Conservation (phyloP, 1,140 invertebrate genomes). For the Sycophaga agraensis region DNA sequence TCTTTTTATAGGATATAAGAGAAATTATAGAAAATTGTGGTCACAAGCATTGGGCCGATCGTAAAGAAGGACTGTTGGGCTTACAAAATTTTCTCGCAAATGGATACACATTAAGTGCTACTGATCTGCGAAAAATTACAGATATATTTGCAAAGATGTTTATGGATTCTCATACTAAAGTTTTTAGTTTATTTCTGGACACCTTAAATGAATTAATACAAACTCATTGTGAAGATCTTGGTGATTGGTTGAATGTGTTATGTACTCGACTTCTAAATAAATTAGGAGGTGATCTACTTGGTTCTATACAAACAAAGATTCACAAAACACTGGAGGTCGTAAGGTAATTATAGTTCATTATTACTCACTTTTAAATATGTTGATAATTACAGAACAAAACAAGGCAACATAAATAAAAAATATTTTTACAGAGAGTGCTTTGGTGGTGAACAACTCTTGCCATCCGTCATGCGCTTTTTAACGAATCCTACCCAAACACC, state of each 20-base stretch:
- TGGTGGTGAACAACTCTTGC: slow-evolving; percentile 65
- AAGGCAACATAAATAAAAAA: slow-evolving; percentile 27
- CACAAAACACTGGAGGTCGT: slow-evolving; percentile 84
- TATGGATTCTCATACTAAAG: slow-evolving; percentile 95
- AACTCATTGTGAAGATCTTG: slow-evolving; percentile 82
- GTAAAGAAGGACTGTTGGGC: slow-evolving; percentile 87
- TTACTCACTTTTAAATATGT: slow-evolving; percentile 25
- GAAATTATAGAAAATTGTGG: slow-evolving; percentile 87
- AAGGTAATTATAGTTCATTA: slow-evolving; percentile 60
- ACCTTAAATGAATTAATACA: slow-evolving; percentile 85
- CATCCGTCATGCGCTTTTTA: slow-evolving; percentile 72
- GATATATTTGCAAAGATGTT: slow-evolving; percentile 96
- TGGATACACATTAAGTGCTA: slow-evolving; percentile 67
- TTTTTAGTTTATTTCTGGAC: slow-evolving; percentile 90
- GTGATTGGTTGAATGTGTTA: slow-evolving; percentile 89
- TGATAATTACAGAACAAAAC: slow-evolving; percentile 11
- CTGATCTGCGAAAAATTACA: slow-evolving; percentile 78
- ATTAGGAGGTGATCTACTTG: slow-evolving; percentile 84
- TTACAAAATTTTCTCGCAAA: slow-evolving; percentile 74
- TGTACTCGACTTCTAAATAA: slow-evolving; percentile 73
- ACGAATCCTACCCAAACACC: slow-evolving; percentile 89
- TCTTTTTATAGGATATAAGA: slow-evolving; percentile 71
- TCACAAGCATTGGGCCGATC: slow-evolving; percentile 86
- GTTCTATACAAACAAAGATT: slow-evolving; percentile 87
- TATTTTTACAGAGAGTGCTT: slow-evolving; percentile 63